phyloP scores from a whole-genome alignment of 2,113 vertebrate genomes.

The Aplodontia rufa region DNA sequence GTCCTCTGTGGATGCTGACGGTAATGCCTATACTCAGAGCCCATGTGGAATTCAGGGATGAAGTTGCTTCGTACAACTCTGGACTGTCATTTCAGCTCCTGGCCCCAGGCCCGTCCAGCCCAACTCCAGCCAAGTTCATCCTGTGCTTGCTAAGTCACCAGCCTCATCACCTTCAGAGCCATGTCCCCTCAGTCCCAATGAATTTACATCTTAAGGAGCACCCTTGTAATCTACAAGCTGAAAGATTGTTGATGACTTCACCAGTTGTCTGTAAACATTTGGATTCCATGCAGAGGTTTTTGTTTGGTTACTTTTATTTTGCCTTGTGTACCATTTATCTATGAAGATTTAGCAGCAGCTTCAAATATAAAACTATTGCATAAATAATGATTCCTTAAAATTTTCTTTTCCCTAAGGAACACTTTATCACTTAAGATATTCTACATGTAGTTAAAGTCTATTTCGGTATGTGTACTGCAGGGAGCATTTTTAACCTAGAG shows the following conservation, averaged over 20 bases:
- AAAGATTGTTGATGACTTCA: background rate
- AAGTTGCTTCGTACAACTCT: background rate
- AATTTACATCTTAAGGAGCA: background rate
- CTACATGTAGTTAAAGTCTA: background rate
- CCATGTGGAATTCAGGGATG: background rate
- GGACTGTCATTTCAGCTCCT: background rate
- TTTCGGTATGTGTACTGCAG: background rate
- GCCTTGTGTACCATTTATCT: background rate
- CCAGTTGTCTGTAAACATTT: background rate
- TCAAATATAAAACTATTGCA: background rate
- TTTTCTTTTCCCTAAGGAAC: background rate
- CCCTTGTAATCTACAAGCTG: background rate
- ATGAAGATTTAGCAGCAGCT: background rate
- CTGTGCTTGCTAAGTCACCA: conserved; percentile 87
- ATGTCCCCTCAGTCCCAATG: conserved; percentile 88
- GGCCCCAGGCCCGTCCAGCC: background rate
- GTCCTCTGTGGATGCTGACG: background rate
- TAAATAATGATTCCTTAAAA: background rate
- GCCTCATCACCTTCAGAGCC: conserved; percentile 91
- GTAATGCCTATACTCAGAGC: background rate
- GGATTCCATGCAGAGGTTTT: background rate
- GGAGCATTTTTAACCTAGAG: background rate
- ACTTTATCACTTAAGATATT: background rate
- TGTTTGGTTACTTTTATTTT: background rate
- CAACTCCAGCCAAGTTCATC: background rate